Base-by-base conservation (phyloP, 2,888 invertebrate species). In the Sarcophaga subvicina region DNA sequence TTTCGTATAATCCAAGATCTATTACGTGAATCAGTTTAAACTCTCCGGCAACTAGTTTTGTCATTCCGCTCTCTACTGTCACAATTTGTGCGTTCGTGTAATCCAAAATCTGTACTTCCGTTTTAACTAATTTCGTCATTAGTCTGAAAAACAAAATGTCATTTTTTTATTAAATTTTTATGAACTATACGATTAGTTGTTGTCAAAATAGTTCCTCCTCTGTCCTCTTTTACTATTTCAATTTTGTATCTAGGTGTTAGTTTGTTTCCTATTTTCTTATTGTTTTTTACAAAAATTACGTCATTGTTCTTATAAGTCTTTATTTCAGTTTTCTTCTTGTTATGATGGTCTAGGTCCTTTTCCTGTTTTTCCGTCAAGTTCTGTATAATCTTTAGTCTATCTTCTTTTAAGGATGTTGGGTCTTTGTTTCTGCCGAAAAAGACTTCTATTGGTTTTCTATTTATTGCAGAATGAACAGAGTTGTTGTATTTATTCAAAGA, bases 401-500 rank as follows among this genome's bases (percentile, higher is more conserved):
- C 4, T 10, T 49, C 14, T 49, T 10, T 49, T 14, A 10, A 49
- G 14, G 14, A 49, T 10, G 10, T 14, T 49, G 49, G 49, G 14
- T 49, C 49, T 27, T 27, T 27, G 5, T 27, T 5, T 27, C 27
- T 27, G 27, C 10, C 14, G 10, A 49, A 10, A 78, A 88, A 89
- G 47, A 78, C 25, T 25, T 89, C 87, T 4, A 87, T 64, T 17
- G 89, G 88, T 80, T 83, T 89, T 75, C 78, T 70, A 45, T 77
- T 79, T 11, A 83, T 86, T 3, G 79, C 78, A 5, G 88, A 83
- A 63, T 89, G 87, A 25, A 89, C 78, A 2, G 22, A 22, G 84
- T 66, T 37, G 66, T 88, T 89, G 27, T 87, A 89, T 66, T 87
- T 80, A 11, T 86, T 69, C 5, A 88, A 45, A 27, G 87, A 71